Base-by-base conservation (phyloP, 2,113 vertebrate species). In the Bubo bubo region DNA sequence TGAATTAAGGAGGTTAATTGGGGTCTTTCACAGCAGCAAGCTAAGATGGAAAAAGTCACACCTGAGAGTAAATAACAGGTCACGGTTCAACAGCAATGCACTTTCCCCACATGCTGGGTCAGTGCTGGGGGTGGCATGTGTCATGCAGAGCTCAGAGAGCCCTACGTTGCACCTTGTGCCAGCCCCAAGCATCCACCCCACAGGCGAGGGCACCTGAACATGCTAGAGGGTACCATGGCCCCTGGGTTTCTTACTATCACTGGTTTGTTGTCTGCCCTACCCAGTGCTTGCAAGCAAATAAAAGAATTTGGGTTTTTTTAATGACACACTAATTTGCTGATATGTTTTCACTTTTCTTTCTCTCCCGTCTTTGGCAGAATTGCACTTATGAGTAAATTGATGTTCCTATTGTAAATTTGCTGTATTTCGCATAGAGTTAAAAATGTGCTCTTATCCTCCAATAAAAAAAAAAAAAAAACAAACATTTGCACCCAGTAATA, bases 81-180 rank as follows among this genome's bases (percentile, higher is more conserved):
- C n/a, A 41, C 0, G 1, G 32, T 24, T 34, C 37, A 79, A 12
- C 6, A 21, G 8, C 16, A 49, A 13, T 50, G 14, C 6, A 30
- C 6, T 45, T 76, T 37, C 5, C 8, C 52, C 1, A 0, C 27
- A 27, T n/a, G 6, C n/a, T 62, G 45, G 8, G 26, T 10, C 10
- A 47, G 9, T 32, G 5, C 18, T 55, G 15, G 20, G 9, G 5
- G 2, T 16, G 4, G 6, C 0, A 0, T 8, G 10, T 26, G 12
- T 20, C 1, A 1, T 1, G 4, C 2, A 18, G 35, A 68, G 13
- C 7, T 22, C 1, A 0, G 1, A 37, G 14, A 63, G 8, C 16
- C 58, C 15, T 18, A 30, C 8, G 12, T 43, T 1, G 1, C 17
- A 30, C 9, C 17, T 43, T 1, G 1, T 10, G 17, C 20, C 19